Conservation (phyloP, 2,113 vertebrate species). For the Atherinomorus stipes region DNA sequence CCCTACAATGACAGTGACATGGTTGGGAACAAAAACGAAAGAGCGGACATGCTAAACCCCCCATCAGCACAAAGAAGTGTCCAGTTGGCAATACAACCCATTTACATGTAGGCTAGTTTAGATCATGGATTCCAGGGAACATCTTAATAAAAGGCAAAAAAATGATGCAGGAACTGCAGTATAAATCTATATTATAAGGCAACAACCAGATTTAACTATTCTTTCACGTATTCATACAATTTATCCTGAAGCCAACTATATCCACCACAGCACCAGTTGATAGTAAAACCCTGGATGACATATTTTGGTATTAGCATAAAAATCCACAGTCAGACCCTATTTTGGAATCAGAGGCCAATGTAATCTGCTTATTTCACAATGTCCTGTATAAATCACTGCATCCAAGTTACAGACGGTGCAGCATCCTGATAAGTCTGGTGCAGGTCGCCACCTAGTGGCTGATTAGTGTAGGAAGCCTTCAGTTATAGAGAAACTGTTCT, state of each 20-base stretch:
- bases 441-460: constrained; percentile 52
- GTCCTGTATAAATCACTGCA: background rate
- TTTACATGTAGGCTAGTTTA: background rate
- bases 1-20: constrained; percentile 73
- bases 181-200: background rate
- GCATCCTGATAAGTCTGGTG: background rate
- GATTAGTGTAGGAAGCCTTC: background rate
- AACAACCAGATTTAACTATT: constrained; percentile 1
- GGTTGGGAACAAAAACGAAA: constrained; percentile 11
- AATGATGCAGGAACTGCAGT: background rate
- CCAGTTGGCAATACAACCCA: background rate
- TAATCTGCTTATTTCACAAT: background rate
- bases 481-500: too few relatives aligned
- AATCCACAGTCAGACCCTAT: background rate
- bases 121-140: background rate
- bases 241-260: background rate
- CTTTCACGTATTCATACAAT: background rate
- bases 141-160: background rate
- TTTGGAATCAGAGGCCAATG: background rate
- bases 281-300: background rate
- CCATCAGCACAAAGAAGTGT: background rate
- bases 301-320: constrained; percentile 1
- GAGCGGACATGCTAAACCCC: background rate
- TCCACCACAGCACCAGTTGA: background rate
- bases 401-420: background rate